These are phyloP conservation scores for Merops nubicus DNA, from an alignment of 2,113 vertebrate species.

Conservation along the genomic window DNA sequence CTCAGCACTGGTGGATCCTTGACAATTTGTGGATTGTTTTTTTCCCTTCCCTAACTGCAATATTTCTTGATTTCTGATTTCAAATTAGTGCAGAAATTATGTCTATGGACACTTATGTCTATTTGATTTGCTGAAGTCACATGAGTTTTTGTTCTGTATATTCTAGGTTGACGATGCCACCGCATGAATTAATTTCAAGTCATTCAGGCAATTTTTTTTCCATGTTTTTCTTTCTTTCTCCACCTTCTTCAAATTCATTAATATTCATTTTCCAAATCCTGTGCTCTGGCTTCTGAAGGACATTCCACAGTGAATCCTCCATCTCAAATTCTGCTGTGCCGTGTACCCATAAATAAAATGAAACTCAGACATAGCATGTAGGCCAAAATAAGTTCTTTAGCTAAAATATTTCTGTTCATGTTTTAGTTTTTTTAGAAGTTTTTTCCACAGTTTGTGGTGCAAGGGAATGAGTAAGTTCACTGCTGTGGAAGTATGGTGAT, in stretches of 20 bases:
- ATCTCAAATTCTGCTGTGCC: not conserved
- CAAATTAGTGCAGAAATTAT: not conserved
- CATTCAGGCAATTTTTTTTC: not conserved
- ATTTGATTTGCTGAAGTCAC: not conserved
- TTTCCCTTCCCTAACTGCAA: not conserved
- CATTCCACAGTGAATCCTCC: not conserved
- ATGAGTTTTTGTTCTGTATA: not conserved
- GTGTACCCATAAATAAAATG: not conserved
- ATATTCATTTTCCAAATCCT: not conserved
- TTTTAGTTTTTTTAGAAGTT: not conserved
- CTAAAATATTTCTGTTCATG: not conserved
- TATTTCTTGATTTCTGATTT: not conserved
- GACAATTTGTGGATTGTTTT: not conserved
- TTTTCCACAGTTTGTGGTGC: not conserved
- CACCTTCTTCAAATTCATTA: not conserved
- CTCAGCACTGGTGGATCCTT: not conserved
- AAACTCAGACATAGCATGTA: not conserved
- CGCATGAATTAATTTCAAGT: not conserved
- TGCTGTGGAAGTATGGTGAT: not conserved
- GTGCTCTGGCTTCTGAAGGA: not conserved
- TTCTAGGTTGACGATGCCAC: not conserved
- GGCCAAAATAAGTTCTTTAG: not conserved
- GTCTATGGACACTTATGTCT: not conserved
- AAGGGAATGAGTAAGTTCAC: not conserved
- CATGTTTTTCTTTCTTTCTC: not conserved